Base-by-base conservation (phyloP, 2,888 invertebrate species). In the Drosophila hamatofila region DNA sequence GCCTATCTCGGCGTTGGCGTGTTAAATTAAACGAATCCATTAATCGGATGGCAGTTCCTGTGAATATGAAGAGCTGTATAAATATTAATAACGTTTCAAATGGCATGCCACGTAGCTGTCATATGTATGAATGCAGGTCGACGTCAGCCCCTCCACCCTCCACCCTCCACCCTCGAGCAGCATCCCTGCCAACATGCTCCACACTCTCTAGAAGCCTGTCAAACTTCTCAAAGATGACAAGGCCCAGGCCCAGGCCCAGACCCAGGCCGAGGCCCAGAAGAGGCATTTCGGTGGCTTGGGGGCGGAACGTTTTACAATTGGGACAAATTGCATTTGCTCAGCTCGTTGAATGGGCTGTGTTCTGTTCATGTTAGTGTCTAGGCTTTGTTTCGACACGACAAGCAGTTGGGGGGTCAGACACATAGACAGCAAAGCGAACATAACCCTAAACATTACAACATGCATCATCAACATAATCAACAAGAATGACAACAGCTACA, bases 261-360 rank as follows among this genome's bases (percentile, higher is more conserved):
- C 37, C 16, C 37, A 16, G 41, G 18, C 41, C 4, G 18, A 39
- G 69, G 46, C 60, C 39, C 42, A 21, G 18, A 42, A 18, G 30
- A 16, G 30, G 30, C 54, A 18, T 51, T 62, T 52, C 8, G 35
- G 11, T 27, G 44, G 33, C n/a, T 3, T 35, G 51, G 30, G 56
- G 67, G 55, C 65, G 25, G 37, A 6, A n/a, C 54, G 71, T 75
- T 59, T 70, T 76, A 84, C 89, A 90, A 87, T 87, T 88, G 89
- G 85, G 88, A 91, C 90, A 92, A 92, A 91, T 91, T 92, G 90
- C 84, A 90, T 89, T 91, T 86, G 85, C 87, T 81, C 72, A 66
- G 83, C 84, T 75, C 71, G 76, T 49, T 71, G 77, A 63, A 61
- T 55, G 77, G 39, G 52, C 58, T 73, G 78, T 65, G 52, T 71